Base-by-base conservation (phyloP, 2,888 invertebrate species). In the Elysia crispata region DNA sequence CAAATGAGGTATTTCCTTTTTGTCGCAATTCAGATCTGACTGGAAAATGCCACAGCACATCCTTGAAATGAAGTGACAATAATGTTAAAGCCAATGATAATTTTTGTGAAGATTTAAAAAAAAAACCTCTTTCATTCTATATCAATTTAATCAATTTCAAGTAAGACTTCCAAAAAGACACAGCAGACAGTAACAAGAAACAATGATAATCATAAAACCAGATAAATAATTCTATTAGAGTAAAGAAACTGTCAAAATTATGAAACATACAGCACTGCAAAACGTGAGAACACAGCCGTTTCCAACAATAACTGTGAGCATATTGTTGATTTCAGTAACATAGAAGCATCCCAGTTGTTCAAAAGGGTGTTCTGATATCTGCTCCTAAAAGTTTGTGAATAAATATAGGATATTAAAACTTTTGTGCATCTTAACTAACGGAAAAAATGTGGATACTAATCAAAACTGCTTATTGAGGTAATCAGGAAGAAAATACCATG, bases 341-440 rank as follows among this genome's bases (percentile, higher is more conserved):
- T 23, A n/a, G 57, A 77, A 54, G 31, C 77, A 77, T 33, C 69
- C 69, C 13, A 77, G 77, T 41, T 30, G 30, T 3, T n/a, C 49
- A 31, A 67, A 50, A 23, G 41, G 49, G 30, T 67, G 50, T 30
- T 66, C 30, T 25, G 66, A 30, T n/a, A 66, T 54, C 30, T 23
- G 18, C 23, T 28, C 20, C n/a, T 67, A 28, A 13, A 28, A n/a
- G 6, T 31, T 67, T 30, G 20, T 30, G 1, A 1, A 67, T 6
- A 67, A 1, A 30, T 1, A 67, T 67, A 30, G 8, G 1, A 6
- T 13, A 67, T 67, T 67, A 31, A 20, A 8, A 31, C 30, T 41
- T 41, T 3, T 41, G 41, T 41, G 5, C 11, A 41, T 41, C 41
- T 6, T 6, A 41, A 41, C 3, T 11, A 41, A n/a, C n/a, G 3